Evolutionary conservation across 1,140 invertebrate genomes (phyloP).

Genomic region (Tetragonula clypearis): DNA sequence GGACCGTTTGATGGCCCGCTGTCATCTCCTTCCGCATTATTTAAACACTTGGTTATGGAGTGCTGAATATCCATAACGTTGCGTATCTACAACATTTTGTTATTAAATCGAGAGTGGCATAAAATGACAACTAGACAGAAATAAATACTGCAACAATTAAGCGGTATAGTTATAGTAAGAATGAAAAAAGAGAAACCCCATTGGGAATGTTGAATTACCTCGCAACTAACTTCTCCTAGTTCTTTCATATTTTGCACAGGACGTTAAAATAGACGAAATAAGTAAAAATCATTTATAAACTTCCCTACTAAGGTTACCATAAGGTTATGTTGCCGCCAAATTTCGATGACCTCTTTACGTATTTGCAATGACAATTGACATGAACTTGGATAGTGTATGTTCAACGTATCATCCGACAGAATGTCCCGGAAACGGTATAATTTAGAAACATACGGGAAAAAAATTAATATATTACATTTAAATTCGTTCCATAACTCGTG

Average conservation of each 20-base stretch:
- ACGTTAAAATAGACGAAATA: conserved; percentile 34
- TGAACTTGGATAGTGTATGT: background rate
- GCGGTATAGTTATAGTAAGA: too few relatives aligned
- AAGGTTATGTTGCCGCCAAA: conserved; percentile 66
- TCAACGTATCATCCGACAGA: background rate
- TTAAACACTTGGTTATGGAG: conserved; percentile 55
- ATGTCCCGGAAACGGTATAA: conserved; percentile 36
- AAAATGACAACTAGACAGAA: background rate
- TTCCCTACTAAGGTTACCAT: conserved; percentile 14
- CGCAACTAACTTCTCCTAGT: conserved; percentile 73
- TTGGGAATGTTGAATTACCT: conserved; percentile 59
- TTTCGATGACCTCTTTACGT: conserved; percentile 20
- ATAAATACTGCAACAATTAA: conserved; percentile 7
- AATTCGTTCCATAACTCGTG: conserved; percentile 49
- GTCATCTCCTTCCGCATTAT: conserved; percentile 52
- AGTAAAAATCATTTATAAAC: conserved; percentile 57
- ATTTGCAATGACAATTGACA: background rate
- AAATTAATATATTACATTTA: conserved; percentile 34
- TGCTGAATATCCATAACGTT: conserved; percentile 67
- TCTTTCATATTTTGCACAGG: conserved; percentile 69
- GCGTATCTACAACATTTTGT: conserved; percentile 55
- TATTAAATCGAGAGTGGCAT: background rate
- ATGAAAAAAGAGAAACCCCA: background rate
- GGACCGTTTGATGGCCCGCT: conserved; percentile 27
- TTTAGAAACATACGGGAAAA: conserved; percentile 52